These are phyloP conservation scores for Pterocles orientalis DNA, from an alignment of 2,113 vertebrate species.

Conservation along the genomic window DNA sequence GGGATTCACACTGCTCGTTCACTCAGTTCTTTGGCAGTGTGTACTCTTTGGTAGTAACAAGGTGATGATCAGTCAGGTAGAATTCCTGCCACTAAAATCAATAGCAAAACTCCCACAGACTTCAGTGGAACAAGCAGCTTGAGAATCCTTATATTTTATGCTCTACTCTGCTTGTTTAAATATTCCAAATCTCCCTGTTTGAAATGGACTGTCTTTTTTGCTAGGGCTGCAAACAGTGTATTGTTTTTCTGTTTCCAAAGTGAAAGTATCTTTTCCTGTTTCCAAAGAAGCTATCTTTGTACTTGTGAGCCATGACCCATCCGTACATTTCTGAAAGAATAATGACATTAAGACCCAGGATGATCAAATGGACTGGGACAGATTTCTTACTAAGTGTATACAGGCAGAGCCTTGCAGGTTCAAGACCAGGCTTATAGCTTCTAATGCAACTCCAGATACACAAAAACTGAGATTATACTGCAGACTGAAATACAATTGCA, in stretches of 20 bases:
- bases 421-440: not conserved
- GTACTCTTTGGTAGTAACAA: not conserved
- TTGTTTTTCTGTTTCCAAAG: not conserved
- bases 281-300: not conserved
- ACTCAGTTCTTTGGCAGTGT: not conserved
- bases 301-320: not conserved
- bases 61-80: not conserved
- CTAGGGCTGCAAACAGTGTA: not conserved
- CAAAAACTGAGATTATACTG: not conserved
- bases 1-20: not conserved
- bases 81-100: not conserved
- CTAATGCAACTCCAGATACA: not conserved
- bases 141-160: not conserved
- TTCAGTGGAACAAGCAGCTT: not conserved
- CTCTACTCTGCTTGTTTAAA: not conserved
- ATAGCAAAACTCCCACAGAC: not conserved
- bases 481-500: not conserved
- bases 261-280: not conserved
- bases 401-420: not conserved
- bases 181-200: not conserved
- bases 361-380: not conserved
- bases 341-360: not conserved
- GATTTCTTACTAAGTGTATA: not conserved
- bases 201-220: not conserved
- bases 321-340: not conserved